These are phyloP conservation scores for Halichoerus grypus DNA, from an alignment of 2,113 vertebrate species.

Conservation along the genomic window DNA sequence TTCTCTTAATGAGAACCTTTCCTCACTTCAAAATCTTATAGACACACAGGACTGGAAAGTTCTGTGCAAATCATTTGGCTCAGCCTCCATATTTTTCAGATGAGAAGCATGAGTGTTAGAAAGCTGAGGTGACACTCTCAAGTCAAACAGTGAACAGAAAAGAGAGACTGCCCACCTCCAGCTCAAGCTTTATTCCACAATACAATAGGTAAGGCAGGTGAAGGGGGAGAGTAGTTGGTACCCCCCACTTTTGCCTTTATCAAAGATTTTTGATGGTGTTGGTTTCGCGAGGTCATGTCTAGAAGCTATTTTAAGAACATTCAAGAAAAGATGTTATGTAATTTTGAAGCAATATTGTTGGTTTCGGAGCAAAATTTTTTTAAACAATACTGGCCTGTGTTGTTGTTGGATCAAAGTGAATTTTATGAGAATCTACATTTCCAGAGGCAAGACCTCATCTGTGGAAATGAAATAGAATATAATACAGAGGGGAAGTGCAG, in stretches of 20 bases:
- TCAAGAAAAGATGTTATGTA: not conserved
- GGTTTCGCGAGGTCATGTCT: conserved; percentile 65
- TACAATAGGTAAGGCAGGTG: not conserved
- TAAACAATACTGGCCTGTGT: not conserved
- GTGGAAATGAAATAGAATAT: not conserved
- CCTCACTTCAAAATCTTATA: not conserved
- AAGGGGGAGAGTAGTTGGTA: not conserved
- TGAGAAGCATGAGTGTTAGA: not conserved
- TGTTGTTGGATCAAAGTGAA: not conserved
- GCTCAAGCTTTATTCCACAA: not conserved
- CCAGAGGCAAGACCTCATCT: not conserved
- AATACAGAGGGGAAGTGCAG: not conserved
- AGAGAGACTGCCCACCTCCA: not conserved
- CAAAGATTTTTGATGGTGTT: conserved; percentile 47
- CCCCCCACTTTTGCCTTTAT: not conserved
- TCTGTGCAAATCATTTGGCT: not conserved
- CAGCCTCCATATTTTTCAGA: not conserved
- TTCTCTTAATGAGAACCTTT: not conserved
- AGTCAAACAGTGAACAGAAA: not conserved
- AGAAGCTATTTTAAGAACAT: conserved; percentile 23
- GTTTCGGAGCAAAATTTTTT: conserved; percentile 43
- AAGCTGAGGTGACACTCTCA: not conserved
- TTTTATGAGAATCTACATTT: not conserved
- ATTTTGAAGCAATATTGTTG: conserved; percentile 44
- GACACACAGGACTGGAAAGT: not conserved